phyloP scores from a whole-genome alignment of 2,888 invertebrate genomes.

The Acholoe squamosa region DNA sequence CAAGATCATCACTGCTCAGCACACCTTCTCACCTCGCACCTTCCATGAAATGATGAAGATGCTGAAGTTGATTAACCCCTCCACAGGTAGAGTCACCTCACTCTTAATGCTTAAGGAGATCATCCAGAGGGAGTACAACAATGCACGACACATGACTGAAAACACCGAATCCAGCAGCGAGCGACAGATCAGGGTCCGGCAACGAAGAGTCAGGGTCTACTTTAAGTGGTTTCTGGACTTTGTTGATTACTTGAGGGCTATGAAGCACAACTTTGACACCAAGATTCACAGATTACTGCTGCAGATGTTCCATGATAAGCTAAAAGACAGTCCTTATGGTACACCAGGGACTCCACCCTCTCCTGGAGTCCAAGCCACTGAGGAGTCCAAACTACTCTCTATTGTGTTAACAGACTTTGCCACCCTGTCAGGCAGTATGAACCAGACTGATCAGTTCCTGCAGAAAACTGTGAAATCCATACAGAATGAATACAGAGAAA shows the following conservation, averaged over 20 bases:
- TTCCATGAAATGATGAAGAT: constrained; percentile 58
- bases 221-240: constrained; percentile 57
- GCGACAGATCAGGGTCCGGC: background rate
- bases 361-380: background rate
- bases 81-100: background rate
- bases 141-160: background rate
- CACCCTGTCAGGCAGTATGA: background rate
- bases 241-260: constrained; percentile 40
- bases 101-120: background rate
- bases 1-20: constrained; percentile 51
- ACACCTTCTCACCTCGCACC: constrained; percentile 52
- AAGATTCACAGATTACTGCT: constrained; percentile 12
- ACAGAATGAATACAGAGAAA: constrained; percentile 22
- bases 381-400: background rate
- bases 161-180: constrained; percentile 19
- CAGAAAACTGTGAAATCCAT: constrained; percentile 29
- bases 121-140: constrained; percentile 42
- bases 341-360: background rate
- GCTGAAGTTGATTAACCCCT: background rate
- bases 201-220: constrained; percentile 29
- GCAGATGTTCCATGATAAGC: constrained; percentile 35
- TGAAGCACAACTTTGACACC: constrained; percentile 49
- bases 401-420: background rate
- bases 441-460: background rate
- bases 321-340: constrained; percentile 35